Evolutionary conservation across 1,140 invertebrate species (phyloP).

Genomic region (Sesamia nonagrioides): DNA sequence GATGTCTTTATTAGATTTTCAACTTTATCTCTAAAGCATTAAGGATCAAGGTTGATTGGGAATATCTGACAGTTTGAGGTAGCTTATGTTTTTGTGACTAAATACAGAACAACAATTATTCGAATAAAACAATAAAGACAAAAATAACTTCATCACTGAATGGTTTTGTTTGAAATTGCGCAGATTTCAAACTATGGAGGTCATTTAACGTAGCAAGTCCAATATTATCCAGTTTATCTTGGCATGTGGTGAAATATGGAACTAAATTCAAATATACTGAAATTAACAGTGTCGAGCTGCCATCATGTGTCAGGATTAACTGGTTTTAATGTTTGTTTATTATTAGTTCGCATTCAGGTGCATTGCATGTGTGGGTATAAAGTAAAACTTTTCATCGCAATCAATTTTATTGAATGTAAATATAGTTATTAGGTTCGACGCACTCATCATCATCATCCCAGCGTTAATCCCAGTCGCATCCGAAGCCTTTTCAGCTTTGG

Average conservation of each 20-base stretch:
- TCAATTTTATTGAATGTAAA: constrained; percentile 6
- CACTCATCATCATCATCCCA: no score
- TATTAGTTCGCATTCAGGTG: neutral
- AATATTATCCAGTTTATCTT: neutral
- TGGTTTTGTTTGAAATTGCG: constrained; percentile 19
- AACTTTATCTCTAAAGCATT: no score
- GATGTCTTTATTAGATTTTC: no score
- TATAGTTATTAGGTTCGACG: neutral
- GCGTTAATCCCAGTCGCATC: no score
- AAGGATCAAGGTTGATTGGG: no score
- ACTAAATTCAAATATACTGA: neutral
- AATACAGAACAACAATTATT: neutral
- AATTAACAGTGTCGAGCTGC: no score
- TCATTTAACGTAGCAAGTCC: neutral
- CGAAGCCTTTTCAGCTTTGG: no score
- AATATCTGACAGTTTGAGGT: no score
- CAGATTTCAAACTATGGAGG: constrained; percentile 13
- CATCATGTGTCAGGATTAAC: neutral
- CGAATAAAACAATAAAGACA: constrained; percentile 10
- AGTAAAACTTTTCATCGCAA: constrained; percentile 22
- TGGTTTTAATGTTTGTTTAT: neutral
- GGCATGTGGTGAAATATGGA: neutral
- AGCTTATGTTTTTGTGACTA: neutral
- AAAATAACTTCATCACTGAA: constrained; percentile 16
- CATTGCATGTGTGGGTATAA: neutral